phyloP scores from a whole-genome alignment of 2,888 invertebrate species.

The Nasonia oneida region DNA sequence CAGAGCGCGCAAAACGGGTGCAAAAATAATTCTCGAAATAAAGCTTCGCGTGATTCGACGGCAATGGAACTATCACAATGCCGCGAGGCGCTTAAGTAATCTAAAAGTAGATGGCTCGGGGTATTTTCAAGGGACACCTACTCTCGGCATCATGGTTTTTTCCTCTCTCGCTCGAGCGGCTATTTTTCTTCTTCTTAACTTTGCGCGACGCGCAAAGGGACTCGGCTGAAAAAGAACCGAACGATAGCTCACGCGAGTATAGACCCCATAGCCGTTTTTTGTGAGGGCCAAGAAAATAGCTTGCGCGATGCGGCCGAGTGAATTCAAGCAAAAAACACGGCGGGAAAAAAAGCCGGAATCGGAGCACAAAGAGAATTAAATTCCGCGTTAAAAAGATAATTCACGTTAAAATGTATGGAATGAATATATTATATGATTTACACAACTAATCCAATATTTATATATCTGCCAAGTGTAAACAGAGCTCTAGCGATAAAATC shows the following conservation, averaged over 20 bases:
- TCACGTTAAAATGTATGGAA: not conserved
- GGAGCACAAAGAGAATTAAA: conserved; percentile 16
- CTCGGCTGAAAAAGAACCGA: not conserved
- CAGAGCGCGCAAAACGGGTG: not conserved
- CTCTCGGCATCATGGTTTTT: not conserved
- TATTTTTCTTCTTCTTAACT: conserved; percentile 16
- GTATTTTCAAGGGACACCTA: conserved; percentile 11
- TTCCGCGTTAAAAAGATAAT: conserved; percentile 26
- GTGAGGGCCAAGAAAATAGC: not conserved
- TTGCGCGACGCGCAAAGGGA: conserved; percentile 6
- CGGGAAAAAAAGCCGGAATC: not conserved
- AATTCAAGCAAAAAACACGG: not conserved
- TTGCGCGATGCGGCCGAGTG: not conserved
- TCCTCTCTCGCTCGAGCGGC: not conserved
- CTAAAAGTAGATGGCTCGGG: conserved; percentile 12
- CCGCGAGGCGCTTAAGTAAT: not conserved
- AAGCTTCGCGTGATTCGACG: not conserved
- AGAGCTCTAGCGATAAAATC: not conserved
- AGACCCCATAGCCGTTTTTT: not conserved
- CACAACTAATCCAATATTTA: conserved; percentile 34
- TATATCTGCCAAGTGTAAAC: not conserved
- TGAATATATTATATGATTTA: not conserved
- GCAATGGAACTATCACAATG: not conserved
- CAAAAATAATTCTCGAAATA: not conserved
- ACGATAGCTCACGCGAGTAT: not conserved